Evolutionary conservation across 2,888 invertebrate genomes (phyloP).

Genomic region (Drosophila fungiperda): DNA sequence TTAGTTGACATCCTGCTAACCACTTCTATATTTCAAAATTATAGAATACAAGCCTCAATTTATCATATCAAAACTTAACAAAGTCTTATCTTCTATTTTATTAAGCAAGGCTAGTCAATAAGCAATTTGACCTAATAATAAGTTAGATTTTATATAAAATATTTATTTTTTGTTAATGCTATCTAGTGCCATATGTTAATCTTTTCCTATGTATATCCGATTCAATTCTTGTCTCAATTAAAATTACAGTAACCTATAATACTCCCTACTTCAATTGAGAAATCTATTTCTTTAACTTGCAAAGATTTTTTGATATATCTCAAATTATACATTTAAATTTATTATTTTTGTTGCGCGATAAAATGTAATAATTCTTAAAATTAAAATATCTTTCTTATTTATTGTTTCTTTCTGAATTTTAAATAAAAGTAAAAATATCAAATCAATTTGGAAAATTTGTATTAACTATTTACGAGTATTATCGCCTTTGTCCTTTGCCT

Average conservation of each 20-base stretch:
- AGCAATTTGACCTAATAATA: background rate
- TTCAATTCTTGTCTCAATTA: background rate
- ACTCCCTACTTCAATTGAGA: background rate
- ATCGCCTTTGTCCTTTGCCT: constrained; percentile 9
- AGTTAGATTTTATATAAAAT: background rate
- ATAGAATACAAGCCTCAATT: too few relatives aligned
- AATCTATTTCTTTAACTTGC: background rate
- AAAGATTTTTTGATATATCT: too few relatives aligned
- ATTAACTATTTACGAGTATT: constrained; percentile 17
- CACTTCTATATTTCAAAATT: background rate
- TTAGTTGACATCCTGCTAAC: background rate
- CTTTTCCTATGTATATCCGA: background rate
- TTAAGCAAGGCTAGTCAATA: background rate
- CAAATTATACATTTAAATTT: background rate
- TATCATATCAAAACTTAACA: background rate
- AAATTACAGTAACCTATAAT: background rate
- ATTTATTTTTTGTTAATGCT: background rate
- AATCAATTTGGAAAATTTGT: constrained; percentile 27
- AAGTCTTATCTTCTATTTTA: background rate
- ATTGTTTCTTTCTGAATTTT: constrained; percentile 24
- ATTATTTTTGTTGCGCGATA: background rate
- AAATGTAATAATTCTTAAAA: background rate
- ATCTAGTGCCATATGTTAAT: background rate
- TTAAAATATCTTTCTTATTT: constrained; percentile 2
- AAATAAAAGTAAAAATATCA: constrained; percentile 17